Percentiles rank a stretch among this genome's conserved stretches.
phyloP scores from a whole-genome alignment of 2,113 vertebrate species.

The Ictalurus furcatus region DNA sequence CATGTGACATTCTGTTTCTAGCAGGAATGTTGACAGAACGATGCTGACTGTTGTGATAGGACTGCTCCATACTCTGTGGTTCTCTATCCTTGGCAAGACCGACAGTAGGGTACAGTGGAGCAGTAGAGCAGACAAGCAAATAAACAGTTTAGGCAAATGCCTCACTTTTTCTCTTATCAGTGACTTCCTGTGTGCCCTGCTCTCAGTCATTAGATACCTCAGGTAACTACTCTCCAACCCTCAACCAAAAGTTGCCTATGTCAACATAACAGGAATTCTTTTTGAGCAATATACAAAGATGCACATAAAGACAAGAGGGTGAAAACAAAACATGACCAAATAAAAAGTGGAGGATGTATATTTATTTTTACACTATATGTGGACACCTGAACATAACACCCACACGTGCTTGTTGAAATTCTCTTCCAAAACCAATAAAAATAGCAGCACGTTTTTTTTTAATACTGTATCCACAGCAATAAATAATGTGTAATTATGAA shows the following conservation, averaged over 20 bases:
- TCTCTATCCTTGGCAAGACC: slow-evolving; percentile 80
- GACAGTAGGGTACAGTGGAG: slow-evolving; percentile 43
- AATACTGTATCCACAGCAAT: no score
- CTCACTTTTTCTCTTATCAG: slow-evolving; percentile 82
- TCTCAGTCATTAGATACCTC: slow-evolving; percentile 71
- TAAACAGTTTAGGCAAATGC: slow-evolving; percentile 68
- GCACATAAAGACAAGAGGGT: neutral
- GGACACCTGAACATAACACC: neutral
- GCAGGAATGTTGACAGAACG: slow-evolving; percentile 79
- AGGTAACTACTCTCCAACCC: slow-evolving; percentile 65
- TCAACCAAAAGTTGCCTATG: neutral
- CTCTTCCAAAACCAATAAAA: neutral
- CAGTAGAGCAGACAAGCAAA: slow-evolving; percentile 17
- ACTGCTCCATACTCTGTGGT: slow-evolving; percentile 83
- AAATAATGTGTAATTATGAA: no score
- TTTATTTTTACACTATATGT: neutral
- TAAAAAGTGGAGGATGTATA: neutral
- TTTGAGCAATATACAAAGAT: neutral
- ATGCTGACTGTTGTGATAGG: slow-evolving; percentile 74
- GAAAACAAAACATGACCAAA: neutral
- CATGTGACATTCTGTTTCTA: neutral
- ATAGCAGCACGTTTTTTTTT: no score
- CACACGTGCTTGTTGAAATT: neutral
- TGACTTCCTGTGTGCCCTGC: slow-evolving; percentile 81
- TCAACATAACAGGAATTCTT: neutral